Percentiles rank a stretch among this genome's conserved stretches.
Evolutionary conservation across 2,113 vertebrate genomes (phyloP).

Genomic region (Laterallus jamaicensis): DNA sequence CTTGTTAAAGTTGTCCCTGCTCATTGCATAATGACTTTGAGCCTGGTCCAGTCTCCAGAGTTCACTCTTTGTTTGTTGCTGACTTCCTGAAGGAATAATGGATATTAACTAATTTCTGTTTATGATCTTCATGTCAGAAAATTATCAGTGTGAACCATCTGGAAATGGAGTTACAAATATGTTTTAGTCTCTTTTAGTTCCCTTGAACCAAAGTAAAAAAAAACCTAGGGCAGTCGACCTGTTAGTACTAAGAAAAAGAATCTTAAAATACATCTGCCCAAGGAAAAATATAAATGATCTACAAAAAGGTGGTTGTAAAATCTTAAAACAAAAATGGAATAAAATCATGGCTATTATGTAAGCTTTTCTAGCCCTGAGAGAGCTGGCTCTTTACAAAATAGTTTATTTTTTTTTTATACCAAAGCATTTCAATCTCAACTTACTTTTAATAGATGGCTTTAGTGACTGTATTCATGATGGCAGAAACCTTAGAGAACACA

Average conservation of each 20-base stretch:
- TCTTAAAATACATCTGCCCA: not conserved
- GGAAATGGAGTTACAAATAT: not conserved
- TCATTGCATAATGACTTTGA: not conserved
- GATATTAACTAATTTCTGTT: not conserved
- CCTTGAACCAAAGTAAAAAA: not conserved
- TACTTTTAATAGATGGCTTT: slow-evolving; percentile 49
- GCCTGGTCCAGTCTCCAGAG: not conserved
- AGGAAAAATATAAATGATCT: not conserved
- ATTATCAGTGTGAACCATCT: not conserved
- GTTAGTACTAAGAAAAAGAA: not conserved
- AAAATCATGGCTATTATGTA: not conserved
- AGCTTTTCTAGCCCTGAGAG: not conserved
- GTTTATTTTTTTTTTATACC: not conserved
- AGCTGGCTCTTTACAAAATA: not conserved
- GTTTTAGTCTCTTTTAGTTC: not conserved
- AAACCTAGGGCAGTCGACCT: not conserved
- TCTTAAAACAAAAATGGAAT: not conserved
- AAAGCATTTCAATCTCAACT: slow-evolving; percentile 31
- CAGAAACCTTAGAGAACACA: slow-evolving; percentile 55
- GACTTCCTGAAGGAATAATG: not conserved
- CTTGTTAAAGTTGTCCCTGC: too few species aligned
- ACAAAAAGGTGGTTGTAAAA: not conserved
- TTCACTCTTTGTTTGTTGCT: not conserved
- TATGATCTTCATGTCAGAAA: not conserved
- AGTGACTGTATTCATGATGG: slow-evolving; percentile 38